Evolutionary conservation across 2,888 invertebrate species (phyloP).

Genomic region (Ophraella communa): DNA sequence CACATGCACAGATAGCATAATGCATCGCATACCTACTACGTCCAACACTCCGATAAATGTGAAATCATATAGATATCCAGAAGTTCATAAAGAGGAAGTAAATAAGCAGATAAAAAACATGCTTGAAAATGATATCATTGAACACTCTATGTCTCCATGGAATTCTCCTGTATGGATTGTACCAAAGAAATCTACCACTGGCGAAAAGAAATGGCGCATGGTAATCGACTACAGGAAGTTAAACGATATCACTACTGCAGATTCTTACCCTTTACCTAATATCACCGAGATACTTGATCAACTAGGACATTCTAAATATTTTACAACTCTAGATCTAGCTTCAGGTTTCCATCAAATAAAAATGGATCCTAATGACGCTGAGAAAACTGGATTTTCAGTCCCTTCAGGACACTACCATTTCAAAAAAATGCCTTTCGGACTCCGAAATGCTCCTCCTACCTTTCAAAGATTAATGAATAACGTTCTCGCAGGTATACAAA

Average conservation of each 20-base stretch:
- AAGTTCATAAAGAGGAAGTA: constrained; percentile 47
- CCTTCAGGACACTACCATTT: constrained; percentile 25
- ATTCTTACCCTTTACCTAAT: constrained; percentile 52
- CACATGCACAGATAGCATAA: constrained; percentile 37
- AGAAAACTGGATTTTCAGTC: constrained; percentile 54
- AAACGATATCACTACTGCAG: constrained; percentile 53
- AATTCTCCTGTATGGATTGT: constrained; percentile 43
- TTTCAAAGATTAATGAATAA: constrained; percentile 50
- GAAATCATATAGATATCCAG: constrained; percentile 46
- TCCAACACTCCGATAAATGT: constrained; percentile 37
- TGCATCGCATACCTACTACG: constrained; percentile 42
- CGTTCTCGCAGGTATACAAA: constrained; percentile 45
- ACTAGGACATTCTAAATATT: constrained; percentile 52
- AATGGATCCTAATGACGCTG: constrained; percentile 43
- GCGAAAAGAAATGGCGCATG: constrained; percentile 31
- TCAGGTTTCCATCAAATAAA: constrained; percentile 55
- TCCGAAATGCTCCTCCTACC: constrained; percentile 55
- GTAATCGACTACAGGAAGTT: constrained; percentile 44
- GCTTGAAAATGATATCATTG: constrained; percentile 42
- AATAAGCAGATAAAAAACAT: constrained; percentile 44
- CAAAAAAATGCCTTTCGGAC: constrained; percentile 42
- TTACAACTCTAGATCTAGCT: constrained; percentile 54
- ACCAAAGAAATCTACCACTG: constrained; percentile 1
- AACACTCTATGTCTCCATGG: constrained; percentile 42
- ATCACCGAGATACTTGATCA: constrained; percentile 53